Evolutionary conservation across 2,113 vertebrate species (phyloP), one percentile per base, ranked within the genome.

Genomic region (Macrotis lagotis): DNA sequence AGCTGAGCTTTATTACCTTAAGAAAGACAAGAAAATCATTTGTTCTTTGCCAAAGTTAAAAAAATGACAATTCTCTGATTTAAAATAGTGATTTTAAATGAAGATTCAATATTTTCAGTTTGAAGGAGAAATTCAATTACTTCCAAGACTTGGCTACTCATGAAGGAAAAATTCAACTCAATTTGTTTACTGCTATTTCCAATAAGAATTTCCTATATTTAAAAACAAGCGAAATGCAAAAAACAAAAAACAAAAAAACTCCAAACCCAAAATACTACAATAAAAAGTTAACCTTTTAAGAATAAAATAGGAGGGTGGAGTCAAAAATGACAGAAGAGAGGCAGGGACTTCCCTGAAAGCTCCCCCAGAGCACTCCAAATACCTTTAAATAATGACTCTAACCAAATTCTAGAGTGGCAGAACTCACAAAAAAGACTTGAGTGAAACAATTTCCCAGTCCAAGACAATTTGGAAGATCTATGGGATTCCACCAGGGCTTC

Each of bases 141-240:
- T 83, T 44, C n/a, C 66, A 83, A 83, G 66, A 37, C 44, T 83
- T 44, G n/a, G 6, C 14, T 22, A 0, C 37, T 83, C n/a, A 44
- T 59, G 90, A 93, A 47, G 47, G 31, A 50, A 92, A 93, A 96
- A 90, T 8, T 37, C 91, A 95, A 53, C 50, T 8, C 51, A 14
- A 93, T 47, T 91, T 94, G 59, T 92, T 89, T 53, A n/a, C 53
- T 48, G 22, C 28, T 94, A 44, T 93, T 95, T 92, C 51, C 44
- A 91, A 14, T 89, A 96, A 93, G 50, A 51, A 50, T 16, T 52
- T 5, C 5, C 26, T 52, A 91, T 49, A 10, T 88, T 59, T 55
- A 52, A 92, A 90, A 96, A 52, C 95, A 96, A 94, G 3, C 50
- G 26, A 94, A 94, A 91, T 83, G n/a, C 37, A 44, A 44, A 83